These are phyloP conservation scores for Phaenicophaeus curvirostris DNA, from an alignment of 2,797 vertebrate genomes.

Conservation along the genomic window DNA sequence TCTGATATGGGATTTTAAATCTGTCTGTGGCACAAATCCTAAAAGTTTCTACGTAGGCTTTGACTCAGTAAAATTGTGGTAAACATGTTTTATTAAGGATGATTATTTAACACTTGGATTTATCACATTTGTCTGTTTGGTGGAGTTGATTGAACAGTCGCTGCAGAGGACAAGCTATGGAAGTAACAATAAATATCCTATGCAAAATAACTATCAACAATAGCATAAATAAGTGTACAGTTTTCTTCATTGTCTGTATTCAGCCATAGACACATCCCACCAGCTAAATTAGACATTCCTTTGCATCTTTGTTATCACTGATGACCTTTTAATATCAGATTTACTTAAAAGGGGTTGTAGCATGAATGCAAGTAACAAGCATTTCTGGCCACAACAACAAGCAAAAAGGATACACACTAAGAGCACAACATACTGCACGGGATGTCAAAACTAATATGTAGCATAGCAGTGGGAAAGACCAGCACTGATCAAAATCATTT, in stretches of 20 bases:
- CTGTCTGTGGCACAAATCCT: not conserved
- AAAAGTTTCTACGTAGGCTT: not conserved
- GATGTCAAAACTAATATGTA: not conserved
- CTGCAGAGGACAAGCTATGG: not conserved
- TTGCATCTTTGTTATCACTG: not conserved
- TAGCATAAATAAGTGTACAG: not conserved
- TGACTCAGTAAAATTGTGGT: not conserved
- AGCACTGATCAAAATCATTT: not conserved
- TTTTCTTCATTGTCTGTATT: not conserved
- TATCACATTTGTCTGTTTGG: not conserved
- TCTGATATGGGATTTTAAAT: not conserved
- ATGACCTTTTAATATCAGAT: not conserved
- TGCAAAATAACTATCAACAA: not conserved
- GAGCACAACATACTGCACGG: rapidly evolving
- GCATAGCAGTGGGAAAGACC: not conserved
- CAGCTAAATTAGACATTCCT: not conserved
- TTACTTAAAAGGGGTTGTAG: not conserved
- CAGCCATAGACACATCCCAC: not conserved
- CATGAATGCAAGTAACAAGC: not conserved
- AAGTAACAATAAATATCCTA: not conserved
- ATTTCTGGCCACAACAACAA: not conserved
- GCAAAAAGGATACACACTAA: not conserved
- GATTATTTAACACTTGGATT: not conserved
- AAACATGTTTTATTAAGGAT: not conserved
- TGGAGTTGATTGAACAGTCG: not conserved